Conservation (phyloP, 2,888 invertebrate species). For the Sinhomidia bicolor region DNA sequence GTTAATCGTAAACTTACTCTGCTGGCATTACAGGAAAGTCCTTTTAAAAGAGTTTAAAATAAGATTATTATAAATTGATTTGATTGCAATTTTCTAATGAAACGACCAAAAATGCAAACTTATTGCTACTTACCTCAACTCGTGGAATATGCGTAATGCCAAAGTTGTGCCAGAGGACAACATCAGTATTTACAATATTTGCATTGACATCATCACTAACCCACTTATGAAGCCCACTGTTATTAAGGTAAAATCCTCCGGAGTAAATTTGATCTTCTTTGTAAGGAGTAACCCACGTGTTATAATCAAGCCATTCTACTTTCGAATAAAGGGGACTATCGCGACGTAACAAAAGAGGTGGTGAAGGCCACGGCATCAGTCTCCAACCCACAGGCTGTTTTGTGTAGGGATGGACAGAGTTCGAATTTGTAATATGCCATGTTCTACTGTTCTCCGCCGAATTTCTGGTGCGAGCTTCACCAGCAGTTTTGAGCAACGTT, state of each 20-base stretch:
- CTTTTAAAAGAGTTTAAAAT: no score
- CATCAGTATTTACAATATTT: conserved; percentile 41
- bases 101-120: conserved; percentile 65
- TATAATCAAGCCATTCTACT: conserved; percentile 65
- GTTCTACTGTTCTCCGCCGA: conserved; percentile 47
- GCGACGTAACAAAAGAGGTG: conserved; percentile 29
- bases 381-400: conserved; percentile 62
- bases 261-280: conserved; percentile 71
- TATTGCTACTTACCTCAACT: no score
- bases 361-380: conserved; percentile 49
- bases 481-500: conserved; percentile 54
- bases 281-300: conserved; percentile 73
- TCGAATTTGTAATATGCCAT: conserved; percentile 65
- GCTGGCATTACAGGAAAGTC: no score
- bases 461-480: conserved; percentile 23
- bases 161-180: conserved; percentile 58
- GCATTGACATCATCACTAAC: conserved; percentile 47
- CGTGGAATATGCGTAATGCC: conserved; percentile 17
- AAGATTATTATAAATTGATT: conserved; percentile 67
- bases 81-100: conserved; percentile 58
- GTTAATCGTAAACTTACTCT: no score
- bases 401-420: conserved; percentile 18
- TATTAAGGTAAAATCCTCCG: conserved; percentile 65
- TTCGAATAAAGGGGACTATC: conserved; percentile 64
- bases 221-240: conserved; percentile 73